A percentile compares a stretch with the other conserved stretches of the same genome.
Conservation (phyloP, 2,797 vertebrate species). For the Sternarchorhynchus goeldii region DNA sequence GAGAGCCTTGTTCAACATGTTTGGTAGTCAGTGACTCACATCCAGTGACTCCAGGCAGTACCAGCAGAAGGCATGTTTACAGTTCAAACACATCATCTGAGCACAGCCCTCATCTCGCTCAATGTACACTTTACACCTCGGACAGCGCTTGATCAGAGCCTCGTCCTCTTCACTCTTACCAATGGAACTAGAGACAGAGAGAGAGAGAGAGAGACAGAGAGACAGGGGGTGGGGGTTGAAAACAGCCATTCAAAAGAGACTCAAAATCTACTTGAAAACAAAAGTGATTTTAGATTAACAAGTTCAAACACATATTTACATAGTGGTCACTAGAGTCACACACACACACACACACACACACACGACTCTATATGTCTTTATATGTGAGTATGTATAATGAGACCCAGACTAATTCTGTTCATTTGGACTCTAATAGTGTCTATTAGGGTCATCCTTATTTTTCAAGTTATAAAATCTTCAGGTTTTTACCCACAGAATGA, state of each 20-base stretch:
- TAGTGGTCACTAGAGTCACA: not conserved
- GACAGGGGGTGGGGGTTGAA: not conserved
- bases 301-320: not conserved
- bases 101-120: slow-evolving; percentile 96
- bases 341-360: too few relatives aligned
- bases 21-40: slow-evolving; percentile 78
- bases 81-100: slow-evolving; percentile 99
- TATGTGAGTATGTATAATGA: not conserved
- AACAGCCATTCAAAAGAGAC: not conserved
- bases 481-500: too few relatives aligned
- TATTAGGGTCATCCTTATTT: too few relatives aligned
- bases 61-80: slow-evolving; percentile 99
- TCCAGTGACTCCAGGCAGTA: slow-evolving; percentile 97
- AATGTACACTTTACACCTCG: slow-evolving; percentile 97
- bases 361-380: too few relatives aligned
- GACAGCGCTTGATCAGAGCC: slow-evolving; percentile 94
- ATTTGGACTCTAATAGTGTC: too few relatives aligned
- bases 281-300: not conserved
- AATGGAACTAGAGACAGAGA: not conserved
- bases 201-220: not conserved
- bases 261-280: not conserved
- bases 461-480: too few relatives aligned
- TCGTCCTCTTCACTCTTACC: slow-evolving; percentile 80
- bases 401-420: too few relatives aligned
- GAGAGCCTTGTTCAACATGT: not conserved